phyloP scores from a whole-genome alignment of 2,888 invertebrate species.

The Hypsopygia costalis region DNA sequence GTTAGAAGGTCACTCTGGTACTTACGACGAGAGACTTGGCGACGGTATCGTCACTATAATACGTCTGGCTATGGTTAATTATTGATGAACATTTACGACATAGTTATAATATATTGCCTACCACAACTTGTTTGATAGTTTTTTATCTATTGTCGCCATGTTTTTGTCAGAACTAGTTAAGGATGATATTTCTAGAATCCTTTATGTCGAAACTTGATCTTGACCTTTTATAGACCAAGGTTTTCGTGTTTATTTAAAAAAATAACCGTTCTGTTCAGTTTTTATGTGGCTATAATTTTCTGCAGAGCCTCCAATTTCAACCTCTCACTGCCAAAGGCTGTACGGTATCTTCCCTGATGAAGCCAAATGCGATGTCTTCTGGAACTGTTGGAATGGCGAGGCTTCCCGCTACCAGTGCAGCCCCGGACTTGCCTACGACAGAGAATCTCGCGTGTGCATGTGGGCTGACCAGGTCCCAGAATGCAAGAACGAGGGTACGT shows the following conservation, averaged over 20 bases:
- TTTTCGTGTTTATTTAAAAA: neutral
- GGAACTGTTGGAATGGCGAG: slow-evolving; percentile 98
- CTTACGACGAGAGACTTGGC: slow-evolving; percentile 22
- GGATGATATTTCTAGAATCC: slow-evolving; percentile 1
- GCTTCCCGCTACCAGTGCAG: slow-evolving; percentile 96
- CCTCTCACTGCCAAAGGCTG: slow-evolving; percentile 91
- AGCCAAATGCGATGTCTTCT: slow-evolving; percentile 94
- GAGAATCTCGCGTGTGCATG: slow-evolving; percentile 96
- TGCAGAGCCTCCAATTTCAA: slow-evolving; percentile 90
- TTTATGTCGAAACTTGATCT: neutral
- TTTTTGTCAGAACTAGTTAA: slow-evolving; percentile 4
- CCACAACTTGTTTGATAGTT: neutral
- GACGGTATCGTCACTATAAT: slow-evolving; percentile 13
- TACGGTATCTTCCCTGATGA: slow-evolving; percentile 96
- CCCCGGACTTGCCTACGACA: slow-evolving; percentile 96
- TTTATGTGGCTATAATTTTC: slow-evolving; percentile 2
- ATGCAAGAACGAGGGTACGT: slow-evolving; percentile 92
- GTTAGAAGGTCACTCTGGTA: slow-evolving; percentile 47
- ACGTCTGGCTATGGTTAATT: no score
- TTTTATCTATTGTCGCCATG: neutral
- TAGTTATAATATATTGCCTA: no score
- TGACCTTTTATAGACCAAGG: neutral
- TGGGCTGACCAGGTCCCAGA: slow-evolving; percentile 98
- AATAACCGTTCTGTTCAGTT: no score
- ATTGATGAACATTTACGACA: no score